These are phyloP conservation scores for Erannis defoliaria DNA, from an alignment of 2,888 invertebrate species.

Conservation along the genomic window DNA sequence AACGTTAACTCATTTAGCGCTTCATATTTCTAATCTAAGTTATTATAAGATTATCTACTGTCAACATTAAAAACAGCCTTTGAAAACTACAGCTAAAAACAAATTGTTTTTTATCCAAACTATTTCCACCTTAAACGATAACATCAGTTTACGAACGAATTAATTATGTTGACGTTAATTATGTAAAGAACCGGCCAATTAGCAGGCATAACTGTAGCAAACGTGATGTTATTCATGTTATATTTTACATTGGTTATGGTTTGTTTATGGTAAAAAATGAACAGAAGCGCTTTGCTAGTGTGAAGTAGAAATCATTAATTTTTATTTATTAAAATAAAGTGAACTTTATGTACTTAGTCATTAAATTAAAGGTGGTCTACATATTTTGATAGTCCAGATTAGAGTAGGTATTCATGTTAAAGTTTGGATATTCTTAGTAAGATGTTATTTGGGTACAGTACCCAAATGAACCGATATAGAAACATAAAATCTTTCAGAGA, in stretches of 20 bases:
- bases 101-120: constrained; percentile 75
- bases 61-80: constrained; percentile 17
- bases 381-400: too few relatives aligned
- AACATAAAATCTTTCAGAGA: too few relatives aligned
- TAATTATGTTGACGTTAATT: constrained; percentile 71
- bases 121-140: constrained; percentile 67
- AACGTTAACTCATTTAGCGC: too few relatives aligned
- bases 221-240: constrained; percentile 48
- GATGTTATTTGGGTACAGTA: too few relatives aligned
- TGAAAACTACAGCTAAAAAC: constrained; percentile 56
- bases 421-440: too few relatives aligned
- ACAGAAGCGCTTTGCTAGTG: not conserved
- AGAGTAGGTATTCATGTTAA: too few relatives aligned
- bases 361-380: too few relatives aligned
- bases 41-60: constrained; percentile 12
- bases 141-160: constrained; percentile 71
- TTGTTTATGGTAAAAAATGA: constrained; percentile 28
- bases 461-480: too few relatives aligned
- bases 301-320: not conserved
- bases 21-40: too few relatives aligned
- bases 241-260: constrained; percentile 42
- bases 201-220: constrained; percentile 57
- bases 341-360: not conserved
- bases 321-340: not conserved
- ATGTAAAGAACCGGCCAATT: constrained; percentile 69